Conservation (phyloP, 2,888 invertebrate species). For the Malthinus flaveolus region DNA sequence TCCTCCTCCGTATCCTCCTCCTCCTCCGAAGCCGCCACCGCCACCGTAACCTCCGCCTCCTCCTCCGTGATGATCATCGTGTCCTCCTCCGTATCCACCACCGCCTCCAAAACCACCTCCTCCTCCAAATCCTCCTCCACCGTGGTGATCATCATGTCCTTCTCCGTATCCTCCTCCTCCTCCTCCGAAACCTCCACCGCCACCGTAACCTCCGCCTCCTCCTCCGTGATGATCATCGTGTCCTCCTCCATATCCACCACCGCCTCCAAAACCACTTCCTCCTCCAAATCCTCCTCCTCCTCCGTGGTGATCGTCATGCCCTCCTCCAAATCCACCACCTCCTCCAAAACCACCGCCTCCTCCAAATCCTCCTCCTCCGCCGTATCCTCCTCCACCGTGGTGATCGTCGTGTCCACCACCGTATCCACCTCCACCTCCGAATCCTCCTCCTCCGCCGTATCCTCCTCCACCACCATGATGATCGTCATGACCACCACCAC, state of each 20-base stretch:
- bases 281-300: constrained; percentile 18
- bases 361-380: constrained; percentile 40
- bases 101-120: neutral
- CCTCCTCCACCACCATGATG: constrained; percentile 51
- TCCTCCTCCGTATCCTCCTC: constrained; percentile 20
- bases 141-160: neutral
- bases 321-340: constrained; percentile 56
- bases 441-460: constrained; percentile 33
- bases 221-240: constrained; percentile 24
- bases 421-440: constrained; percentile 30
- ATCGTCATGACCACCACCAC: constrained; percentile 48
- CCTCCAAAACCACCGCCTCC: constrained; percentile 45
- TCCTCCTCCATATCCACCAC: constrained; percentile 17
- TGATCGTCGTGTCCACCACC: constrained; percentile 24
- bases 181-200: constrained; percentile 21
- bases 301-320: constrained; percentile 30
- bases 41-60: neutral
- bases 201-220: neutral
- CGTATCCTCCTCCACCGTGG: constrained; percentile 37
- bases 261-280: neutral
- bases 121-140: neutral
- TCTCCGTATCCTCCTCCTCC: constrained; percentile 22
- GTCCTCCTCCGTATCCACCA: neutral
- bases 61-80: neutral
- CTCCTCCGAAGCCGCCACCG: constrained; percentile 21